Base-by-base conservation (phyloP, 2,888 invertebrate genomes). In the Agelastica alni region DNA sequence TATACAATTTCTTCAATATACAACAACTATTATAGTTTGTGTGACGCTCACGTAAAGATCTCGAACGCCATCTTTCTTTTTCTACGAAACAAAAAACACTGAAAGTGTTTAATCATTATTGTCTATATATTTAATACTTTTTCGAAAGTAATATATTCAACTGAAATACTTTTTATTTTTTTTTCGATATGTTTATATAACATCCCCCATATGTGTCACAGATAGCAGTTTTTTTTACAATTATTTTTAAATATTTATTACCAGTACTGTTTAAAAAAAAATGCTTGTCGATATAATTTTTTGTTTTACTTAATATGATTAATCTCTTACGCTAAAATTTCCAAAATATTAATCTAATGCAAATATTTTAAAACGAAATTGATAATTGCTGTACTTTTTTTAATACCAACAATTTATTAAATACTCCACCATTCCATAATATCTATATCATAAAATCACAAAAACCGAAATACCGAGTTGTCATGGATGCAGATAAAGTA, bases 41-140 rank as follows among this genome's bases (percentile, higher is more conserved):
- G 44, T 65, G 63, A 59, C 65, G 66, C 65, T 64, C 63, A 12
- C 7, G 63, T 57, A 65, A 51, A 67, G 69, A 65, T 65, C 31
- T 63, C 63, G 51, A 67, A 69, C 66, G 68, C 68, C 66, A 66
- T 63, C 54, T 60, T 60, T 47, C 20, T 34, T 42, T 56, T 62
- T 62, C 64, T 69, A 69, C 67, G 67, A 70, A 72, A 64, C 65
- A 69, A 65, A 67, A 36, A 60, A 61, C 63, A 69, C 69, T 70
- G 66, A 72, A 69, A 65, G 68, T 65, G 68, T 58, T 47, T 45
- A 55, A 51, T 66, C 54, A 61, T 70, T 74, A 74, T 74, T 74
- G 74, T 74, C 74, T 73, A 73, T 72, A 73, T 69, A 72, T 72
- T 68, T 68, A 71, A 69, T 64, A 66, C 67, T 67, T 65, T 64